phyloP scores from a whole-genome alignment of 2,888 invertebrate species.

The Enoplolaimus lenunculus region DNA sequence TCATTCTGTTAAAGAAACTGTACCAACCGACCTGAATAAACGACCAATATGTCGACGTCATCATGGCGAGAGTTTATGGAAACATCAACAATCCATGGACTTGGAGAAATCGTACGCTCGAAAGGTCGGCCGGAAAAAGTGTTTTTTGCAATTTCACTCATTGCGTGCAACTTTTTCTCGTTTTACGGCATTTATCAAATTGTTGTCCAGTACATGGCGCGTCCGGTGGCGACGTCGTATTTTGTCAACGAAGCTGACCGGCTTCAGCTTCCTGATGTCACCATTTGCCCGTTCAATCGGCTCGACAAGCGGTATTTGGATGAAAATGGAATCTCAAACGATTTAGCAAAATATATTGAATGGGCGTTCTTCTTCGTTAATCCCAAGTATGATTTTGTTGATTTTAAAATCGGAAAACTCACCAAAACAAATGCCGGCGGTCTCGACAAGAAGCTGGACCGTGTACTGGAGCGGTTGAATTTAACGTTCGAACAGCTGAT shows the following conservation, averaged over 20 bases:
- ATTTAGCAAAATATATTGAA: conserved; percentile 7
- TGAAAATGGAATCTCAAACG: neutral
- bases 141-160: neutral
- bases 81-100: neutral
- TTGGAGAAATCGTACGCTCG: conserved; percentile 2
- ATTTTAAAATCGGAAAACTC: neutral
- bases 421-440: neutral
- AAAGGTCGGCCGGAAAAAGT: conserved; percentile 3
- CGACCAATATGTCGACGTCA: neutral
- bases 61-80: conserved; percentile 10
- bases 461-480: neutral
- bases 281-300: conserved; percentile 12
- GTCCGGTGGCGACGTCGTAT: neutral
- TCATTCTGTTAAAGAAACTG: too few relatives aligned
- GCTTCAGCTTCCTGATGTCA: conserved; percentile 4
- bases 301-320: neutral
- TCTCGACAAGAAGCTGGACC: neutral
- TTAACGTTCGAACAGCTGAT: conserved; percentile 2
- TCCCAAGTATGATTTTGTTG: conserved; percentile 9
- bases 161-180: conserved; percentile 2
- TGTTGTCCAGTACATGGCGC: conserved; percentile 3
- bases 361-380: conserved; percentile 10
- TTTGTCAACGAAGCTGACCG: neutral
- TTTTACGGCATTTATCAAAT: conserved; percentile 11
- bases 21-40: too few relatives aligned